Base-by-base conservation (phyloP, 2,888 invertebrate genomes). In the Axea sp. region DNA sequence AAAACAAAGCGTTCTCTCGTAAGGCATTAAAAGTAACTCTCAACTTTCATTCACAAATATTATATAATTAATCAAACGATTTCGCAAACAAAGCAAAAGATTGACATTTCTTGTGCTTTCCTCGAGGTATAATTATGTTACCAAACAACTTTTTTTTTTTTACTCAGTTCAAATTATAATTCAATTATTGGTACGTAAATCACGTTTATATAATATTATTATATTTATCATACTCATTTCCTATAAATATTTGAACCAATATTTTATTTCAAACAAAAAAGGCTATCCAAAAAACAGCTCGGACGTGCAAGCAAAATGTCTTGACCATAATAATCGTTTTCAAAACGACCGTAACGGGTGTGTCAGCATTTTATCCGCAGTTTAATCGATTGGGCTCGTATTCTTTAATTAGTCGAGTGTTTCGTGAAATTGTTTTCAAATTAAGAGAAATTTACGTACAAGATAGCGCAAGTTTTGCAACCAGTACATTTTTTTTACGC, bases 11-110 rank as follows among this genome's bases (percentile, higher is more conserved):
- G n/a, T n/a, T n/a, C n/a, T n/a, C n/a, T n/a, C n/a, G n/a, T 9
- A 6, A 22, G 24, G n/a, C 12, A 28, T 19, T 35, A 37, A 53
- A 28, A 59, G 35, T 31, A 28, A 19, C 22, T 4, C 1, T 11
- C 49, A 14, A 45, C 49, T 49, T 49, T 62, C 49, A 31, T 62
- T 49, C 41, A 49, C 31, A 49, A 49, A 49, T 49, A 49, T 49
- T 49, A 62, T 62, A 49, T 62, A 62, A 62, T 49, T 62, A 49
- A 62, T 62, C 62, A 49, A 49, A 41, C 17, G 49, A 49, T 62
- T 62, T 62, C 60, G 49, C 41, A 62, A 62, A 39, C 11, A 31
- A 37, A n/a, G n/a, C n/a, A 19, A 41, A 19, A 24, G 62, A 49
- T 49, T 49, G 62, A 49, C 62, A 49, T 49, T 49, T 62, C 49